Percentiles rank a stretch among this genome's conserved stretches.
These are phyloP conservation scores for Dendrolimus houi DNA, from an alignment of 2,888 invertebrate genomes.

Conservation along the genomic window DNA sequence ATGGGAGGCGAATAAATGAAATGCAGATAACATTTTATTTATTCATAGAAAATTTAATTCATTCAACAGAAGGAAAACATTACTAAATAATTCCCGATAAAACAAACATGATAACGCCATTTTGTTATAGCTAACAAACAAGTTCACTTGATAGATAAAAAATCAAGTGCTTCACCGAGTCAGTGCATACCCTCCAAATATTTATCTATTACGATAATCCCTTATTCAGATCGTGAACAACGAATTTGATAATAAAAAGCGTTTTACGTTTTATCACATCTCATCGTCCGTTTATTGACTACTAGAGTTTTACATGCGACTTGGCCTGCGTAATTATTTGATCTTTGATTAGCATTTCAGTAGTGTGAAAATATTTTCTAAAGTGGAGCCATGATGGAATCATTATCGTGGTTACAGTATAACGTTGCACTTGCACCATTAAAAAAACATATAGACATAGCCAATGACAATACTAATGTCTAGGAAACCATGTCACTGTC, in stretches of 20 bases:
- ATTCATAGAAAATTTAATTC: neutral
- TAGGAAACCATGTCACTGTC: too few relatives aligned
- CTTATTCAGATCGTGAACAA: too few relatives aligned
- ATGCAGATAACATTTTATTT: neutral
- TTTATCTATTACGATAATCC: neutral
- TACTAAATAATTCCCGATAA: neutral
- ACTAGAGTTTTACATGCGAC: too few relatives aligned
- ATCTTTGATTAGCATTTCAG: too few relatives aligned
- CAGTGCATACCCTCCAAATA: neutral
- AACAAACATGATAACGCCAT: neutral
- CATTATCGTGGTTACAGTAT: too few relatives aligned
- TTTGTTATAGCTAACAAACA: neutral
- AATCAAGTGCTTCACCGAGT: neutral
- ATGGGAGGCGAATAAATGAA: neutral
- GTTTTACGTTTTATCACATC: slow-evolving; percentile 10
- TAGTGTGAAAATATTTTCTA: too few relatives aligned
- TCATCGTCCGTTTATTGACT: slow-evolving; percentile 18
- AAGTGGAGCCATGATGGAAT: too few relatives aligned
- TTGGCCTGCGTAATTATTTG: too few relatives aligned
- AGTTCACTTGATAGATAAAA: neutral
- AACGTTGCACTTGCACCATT: too few relatives aligned
- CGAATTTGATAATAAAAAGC: neutral
- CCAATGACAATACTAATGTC: too few relatives aligned
- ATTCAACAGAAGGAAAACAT: neutral
- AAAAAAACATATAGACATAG: too few relatives aligned